Percentiles rank a stretch among this genome's conserved stretches.
phyloP scores from a whole-genome alignment of 2,888 invertebrate species.

The Tillus elongatus region DNA sequence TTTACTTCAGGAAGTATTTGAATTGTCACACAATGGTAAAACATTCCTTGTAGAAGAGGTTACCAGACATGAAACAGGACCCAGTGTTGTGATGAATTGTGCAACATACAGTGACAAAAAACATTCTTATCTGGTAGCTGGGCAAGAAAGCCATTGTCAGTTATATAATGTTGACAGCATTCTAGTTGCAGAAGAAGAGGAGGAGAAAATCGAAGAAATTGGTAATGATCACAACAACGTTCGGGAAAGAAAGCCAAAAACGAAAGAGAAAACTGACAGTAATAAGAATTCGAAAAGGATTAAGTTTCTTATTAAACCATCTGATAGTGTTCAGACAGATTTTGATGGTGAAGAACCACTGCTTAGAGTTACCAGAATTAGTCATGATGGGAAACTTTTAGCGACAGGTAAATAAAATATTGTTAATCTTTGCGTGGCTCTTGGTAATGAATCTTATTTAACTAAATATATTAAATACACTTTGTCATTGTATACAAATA shows the following conservation, averaged over 20 bases:
- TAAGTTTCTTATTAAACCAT: slow-evolving; percentile 65
- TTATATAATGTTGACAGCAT: slow-evolving; percentile 60
- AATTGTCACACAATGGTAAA: slow-evolving; percentile 75
- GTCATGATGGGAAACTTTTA: slow-evolving; percentile 67
- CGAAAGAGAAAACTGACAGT: slow-evolving; percentile 47
- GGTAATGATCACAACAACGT: slow-evolving; percentile 34
- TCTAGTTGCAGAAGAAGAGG: slow-evolving; percentile 39
- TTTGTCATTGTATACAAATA: no score
- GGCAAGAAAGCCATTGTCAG: slow-evolving; percentile 87
- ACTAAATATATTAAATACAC: no score
- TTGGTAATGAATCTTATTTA: no score
- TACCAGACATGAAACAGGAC: slow-evolving; percentile 79
- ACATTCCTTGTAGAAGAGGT: slow-evolving; percentile 82
- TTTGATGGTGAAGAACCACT: slow-evolving; percentile 69
- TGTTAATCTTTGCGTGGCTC: no score
- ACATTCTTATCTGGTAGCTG: slow-evolving; percentile 73
- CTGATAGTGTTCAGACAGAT: slow-evolving; percentile 78
- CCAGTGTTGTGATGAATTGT: slow-evolving; percentile 87
- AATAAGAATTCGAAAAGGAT: slow-evolving; percentile 51
- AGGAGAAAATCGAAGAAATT: slow-evolving; percentile 42
- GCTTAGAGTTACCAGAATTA: slow-evolving; percentile 68
- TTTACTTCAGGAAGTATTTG: slow-evolving; percentile 87
- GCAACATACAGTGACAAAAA: slow-evolving; percentile 64
- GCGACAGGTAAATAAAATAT: slow-evolving; percentile 61
- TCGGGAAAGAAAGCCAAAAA: slow-evolving; percentile 50